phyloP scores from a whole-genome alignment of 2,113 vertebrate genomes.

The Tetrax tetrax region DNA sequence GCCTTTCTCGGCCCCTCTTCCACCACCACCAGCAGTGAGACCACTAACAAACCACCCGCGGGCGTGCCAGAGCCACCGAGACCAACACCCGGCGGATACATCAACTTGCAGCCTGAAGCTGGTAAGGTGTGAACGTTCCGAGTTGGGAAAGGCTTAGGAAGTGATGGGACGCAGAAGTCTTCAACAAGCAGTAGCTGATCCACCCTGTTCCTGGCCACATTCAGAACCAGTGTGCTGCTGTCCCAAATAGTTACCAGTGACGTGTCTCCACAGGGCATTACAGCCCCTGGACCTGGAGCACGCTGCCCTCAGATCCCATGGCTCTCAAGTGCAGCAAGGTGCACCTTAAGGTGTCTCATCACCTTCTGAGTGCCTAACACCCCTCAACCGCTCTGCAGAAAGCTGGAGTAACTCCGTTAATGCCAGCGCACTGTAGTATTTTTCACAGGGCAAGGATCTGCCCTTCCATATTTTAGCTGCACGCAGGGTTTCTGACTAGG shows the following conservation, averaged over 20 bases:
- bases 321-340: not conserved
- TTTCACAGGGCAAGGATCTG: not conserved
- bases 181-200: not conserved
- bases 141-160: accelerated
- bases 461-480: not conserved
- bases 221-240: accelerated
- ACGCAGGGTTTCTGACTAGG: accelerated
- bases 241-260: not conserved
- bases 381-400: not conserved
- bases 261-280: accelerated
- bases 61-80: accelerated
- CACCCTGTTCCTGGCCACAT: not conserved
- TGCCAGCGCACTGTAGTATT: accelerated
- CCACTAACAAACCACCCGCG: accelerated
- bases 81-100: not conserved
- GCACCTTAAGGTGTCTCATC: too few species aligned
- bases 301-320: accelerated
- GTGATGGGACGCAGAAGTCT: accelerated
- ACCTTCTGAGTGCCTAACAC: not conserved
- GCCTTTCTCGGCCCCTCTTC: not conserved
- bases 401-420: not conserved
- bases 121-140: not conserved
- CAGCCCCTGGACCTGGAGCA: not conserved
- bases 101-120: not conserved
- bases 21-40: not conserved